phyloP scores from a whole-genome alignment of 1,140 invertebrate genomes.

The Drosophila novamexicana region DNA sequence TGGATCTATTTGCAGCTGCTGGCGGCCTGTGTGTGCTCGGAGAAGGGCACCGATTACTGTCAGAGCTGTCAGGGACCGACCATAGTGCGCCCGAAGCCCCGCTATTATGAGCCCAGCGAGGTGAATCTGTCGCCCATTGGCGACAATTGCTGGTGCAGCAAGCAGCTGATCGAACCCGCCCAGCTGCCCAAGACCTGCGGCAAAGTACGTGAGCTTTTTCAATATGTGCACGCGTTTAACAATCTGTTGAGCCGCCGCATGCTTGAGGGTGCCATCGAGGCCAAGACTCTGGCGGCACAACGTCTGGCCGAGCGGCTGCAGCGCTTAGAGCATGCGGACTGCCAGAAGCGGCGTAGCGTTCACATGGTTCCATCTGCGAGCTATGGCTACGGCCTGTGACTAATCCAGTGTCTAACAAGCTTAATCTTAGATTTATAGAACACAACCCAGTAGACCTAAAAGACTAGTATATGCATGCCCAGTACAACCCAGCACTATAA shows the following conservation, averaged over 20 bases:
- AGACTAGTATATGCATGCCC: neutral
- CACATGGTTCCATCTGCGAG: slow-evolving; percentile 18
- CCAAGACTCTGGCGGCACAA: slow-evolving; percentile 69
- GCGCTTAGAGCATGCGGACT: slow-evolving; percentile 63
- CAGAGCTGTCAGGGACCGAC: slow-evolving; percentile 58
- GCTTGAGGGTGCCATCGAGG: slow-evolving; percentile 73
- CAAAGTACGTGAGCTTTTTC: slow-evolving; percentile 81
- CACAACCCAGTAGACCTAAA: neutral
- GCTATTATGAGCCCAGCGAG: slow-evolving; percentile 55
- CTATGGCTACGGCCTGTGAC: slow-evolving; percentile 40
- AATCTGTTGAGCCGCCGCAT: slow-evolving; percentile 71
- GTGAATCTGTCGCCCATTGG: slow-evolving; percentile 74
- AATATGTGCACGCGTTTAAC: slow-evolving; percentile 73
- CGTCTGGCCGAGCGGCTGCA: slow-evolving; percentile 73
- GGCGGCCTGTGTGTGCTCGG: slow-evolving; percentile 78
- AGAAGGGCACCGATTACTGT: slow-evolving; percentile 80
- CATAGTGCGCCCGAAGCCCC: slow-evolving; percentile 63
- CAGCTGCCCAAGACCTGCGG: slow-evolving; percentile 72
- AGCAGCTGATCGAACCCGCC: slow-evolving; percentile 77
- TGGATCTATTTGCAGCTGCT: slow-evolving; percentile 41
- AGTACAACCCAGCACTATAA: slow-evolving; percentile 6
- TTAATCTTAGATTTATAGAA: neutral
- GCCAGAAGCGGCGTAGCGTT: slow-evolving; percentile 52
- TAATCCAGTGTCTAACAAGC: slow-evolving; percentile 33
- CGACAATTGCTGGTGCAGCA: slow-evolving; percentile 78